A percentile compares a stretch with the other conserved stretches of the same genome.
Evolutionary conservation across 2,888 invertebrate genomes (phyloP).

Genomic region (Kryphioiulus occultus): DNA sequence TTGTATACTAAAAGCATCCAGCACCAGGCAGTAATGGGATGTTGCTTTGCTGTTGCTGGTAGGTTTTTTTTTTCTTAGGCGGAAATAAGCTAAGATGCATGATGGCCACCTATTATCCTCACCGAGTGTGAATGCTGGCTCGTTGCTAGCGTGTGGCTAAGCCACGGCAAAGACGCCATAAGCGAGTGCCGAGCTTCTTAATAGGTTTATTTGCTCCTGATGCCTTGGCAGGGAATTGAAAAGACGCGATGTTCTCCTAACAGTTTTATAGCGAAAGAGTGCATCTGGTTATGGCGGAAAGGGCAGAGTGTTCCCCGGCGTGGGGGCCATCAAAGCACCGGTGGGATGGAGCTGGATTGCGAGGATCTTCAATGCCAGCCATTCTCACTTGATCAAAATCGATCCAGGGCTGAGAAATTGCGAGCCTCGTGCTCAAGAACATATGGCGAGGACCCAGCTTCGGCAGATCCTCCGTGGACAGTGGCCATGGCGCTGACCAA

Average conservation of each 20-base stretch:
- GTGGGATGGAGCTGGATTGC: background rate
- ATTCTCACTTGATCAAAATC: slow-evolving; percentile 21
- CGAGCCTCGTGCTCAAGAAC: background rate
- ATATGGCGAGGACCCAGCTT: background rate
- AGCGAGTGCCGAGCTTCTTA: slow-evolving; percentile 31
- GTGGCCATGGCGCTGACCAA: background rate
- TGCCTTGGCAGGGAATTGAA: background rate
- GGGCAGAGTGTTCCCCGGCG: background rate
- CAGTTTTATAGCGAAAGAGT: slow-evolving; percentile 1
- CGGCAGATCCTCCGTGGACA: background rate
- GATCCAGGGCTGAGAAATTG: background rate
- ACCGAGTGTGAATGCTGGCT: background rate
- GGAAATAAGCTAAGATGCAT: slow-evolving; percentile 25
- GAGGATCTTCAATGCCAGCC: background rate
- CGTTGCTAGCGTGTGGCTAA: background rate
- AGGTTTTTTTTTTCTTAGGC: background rate
- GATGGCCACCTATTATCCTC: slow-evolving; percentile 6
- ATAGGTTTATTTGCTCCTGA: slow-evolving; percentile 31
- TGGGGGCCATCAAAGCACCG: background rate
- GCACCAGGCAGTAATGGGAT: background rate
- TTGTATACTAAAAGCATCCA: slow-evolving; percentile 31
- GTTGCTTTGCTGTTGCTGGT: background rate
- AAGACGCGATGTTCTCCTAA: slow-evolving; percentile 3
- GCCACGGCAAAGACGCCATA: background rate
- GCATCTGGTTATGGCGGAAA: background rate